Percentiles rank a stretch among this genome's conserved stretches.
These are phyloP conservation scores for Caenorhabditis macrosperma DNA, from an alignment of 2,888 invertebrate genomes.

Conservation along the genomic window DNA sequence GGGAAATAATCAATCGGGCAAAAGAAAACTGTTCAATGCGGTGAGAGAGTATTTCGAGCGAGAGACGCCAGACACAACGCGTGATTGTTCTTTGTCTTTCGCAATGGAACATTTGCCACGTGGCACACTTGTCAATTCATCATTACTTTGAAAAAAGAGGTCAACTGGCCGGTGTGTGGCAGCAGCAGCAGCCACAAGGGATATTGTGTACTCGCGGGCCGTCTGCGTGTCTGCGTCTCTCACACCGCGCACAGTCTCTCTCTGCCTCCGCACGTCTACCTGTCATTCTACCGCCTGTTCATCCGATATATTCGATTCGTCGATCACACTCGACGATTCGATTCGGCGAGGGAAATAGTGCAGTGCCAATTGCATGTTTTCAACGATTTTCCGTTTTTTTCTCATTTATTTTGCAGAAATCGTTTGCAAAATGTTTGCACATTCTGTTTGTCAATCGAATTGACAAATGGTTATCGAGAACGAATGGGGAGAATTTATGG, in stretches of 20 bases:
- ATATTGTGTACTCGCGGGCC: background rate
- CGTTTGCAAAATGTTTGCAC: slow-evolving; percentile 7
- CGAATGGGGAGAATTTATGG: background rate
- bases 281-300: slow-evolving; percentile 7
- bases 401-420: background rate
- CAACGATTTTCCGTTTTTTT: background rate
- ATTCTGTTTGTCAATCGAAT: slow-evolving; percentile 25
- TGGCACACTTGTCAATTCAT: background rate
- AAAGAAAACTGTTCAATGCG: too few relatives aligned
- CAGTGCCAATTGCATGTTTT: background rate
- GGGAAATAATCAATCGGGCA: too few relatives aligned
- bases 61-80: too few relatives aligned
- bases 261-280: slow-evolving; percentile 27
- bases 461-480: too few relatives aligned
- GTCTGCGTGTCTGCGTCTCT: too few relatives aligned
- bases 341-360: background rate
- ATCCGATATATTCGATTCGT: too few relatives aligned
- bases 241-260: background rate
- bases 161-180: too few relatives aligned
- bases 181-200: too few relatives aligned
- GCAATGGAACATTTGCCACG: too few relatives aligned
- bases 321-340: background rate
- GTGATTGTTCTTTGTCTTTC: too few relatives aligned
- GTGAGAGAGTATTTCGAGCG: too few relatives aligned
- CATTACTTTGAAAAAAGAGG: background rate